Evolutionary conservation across 2,797 vertebrate genomes (phyloP).

Genomic region (Tamandua tetradactyla): DNA sequence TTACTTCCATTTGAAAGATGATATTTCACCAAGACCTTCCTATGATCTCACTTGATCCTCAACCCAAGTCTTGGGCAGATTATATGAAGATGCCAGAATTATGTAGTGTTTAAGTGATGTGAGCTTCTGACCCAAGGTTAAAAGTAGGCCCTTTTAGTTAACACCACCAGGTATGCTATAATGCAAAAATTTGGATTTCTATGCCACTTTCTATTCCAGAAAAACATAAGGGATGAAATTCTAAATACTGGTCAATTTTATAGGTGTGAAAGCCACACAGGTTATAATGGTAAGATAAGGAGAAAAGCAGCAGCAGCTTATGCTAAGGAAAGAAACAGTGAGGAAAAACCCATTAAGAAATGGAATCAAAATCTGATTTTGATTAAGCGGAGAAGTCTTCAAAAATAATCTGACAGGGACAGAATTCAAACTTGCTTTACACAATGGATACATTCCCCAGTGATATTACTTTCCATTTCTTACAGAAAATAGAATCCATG

Average conservation of each 20-base stretch:
- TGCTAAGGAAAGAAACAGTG: not conserved
- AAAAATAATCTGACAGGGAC: not conserved
- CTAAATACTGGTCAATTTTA: conserved; percentile 8
- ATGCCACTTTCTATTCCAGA: not conserved
- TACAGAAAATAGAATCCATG: conserved; percentile 12
- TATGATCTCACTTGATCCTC: not conserved
- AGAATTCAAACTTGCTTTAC: not conserved
- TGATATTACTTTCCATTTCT: conserved; percentile 6
- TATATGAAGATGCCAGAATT: not conserved
- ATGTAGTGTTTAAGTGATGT: not conserved
- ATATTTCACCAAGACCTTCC: not conserved
- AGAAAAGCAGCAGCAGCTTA: not conserved
- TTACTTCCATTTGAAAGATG: not conserved
- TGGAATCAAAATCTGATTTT: conserved; percentile 18
- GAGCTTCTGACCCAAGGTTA: not conserved
- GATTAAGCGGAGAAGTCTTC: conserved; percentile 14
- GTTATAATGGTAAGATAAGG: not conserved
- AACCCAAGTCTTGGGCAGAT: not conserved
- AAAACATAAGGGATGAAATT: conserved; percentile 4
- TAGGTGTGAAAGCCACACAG: not conserved
- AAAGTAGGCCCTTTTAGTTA: not conserved
- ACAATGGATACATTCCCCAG: not conserved
- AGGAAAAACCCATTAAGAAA: not conserved
- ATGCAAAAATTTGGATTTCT: not conserved
- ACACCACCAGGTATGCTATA: not conserved